These are phyloP conservation scores for Aspidiotus rigidus DNA, from an alignment of 2,888 invertebrate genomes.

Conservation along the genomic window DNA sequence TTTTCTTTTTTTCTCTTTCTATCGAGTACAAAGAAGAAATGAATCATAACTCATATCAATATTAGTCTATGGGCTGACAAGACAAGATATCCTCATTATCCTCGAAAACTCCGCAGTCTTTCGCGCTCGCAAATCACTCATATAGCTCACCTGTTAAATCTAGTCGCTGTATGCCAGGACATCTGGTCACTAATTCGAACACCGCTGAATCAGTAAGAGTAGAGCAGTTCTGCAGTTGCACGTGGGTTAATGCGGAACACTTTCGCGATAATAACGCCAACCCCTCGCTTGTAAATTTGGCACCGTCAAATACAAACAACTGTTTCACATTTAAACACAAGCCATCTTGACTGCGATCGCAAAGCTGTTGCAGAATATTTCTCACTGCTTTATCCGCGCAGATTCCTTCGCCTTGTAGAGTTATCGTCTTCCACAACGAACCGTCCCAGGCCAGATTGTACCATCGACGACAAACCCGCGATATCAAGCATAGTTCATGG, in stretches of 20 bases:
- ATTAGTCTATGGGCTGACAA: no score
- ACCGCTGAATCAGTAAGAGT: conserved; percentile 67
- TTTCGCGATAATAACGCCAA: conserved; percentile 64
- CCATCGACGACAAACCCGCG: conserved; percentile 65
- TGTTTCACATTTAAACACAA: conserved; percentile 59
- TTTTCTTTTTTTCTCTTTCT: no score
- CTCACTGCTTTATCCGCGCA: conserved; percentile 58
- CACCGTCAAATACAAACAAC: conserved; percentile 58
- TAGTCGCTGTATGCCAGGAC: conserved; percentile 71
- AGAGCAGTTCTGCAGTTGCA: conserved; percentile 66
- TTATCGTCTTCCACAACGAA: conserved; percentile 60
- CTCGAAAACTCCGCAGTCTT: no score
- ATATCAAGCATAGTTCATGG: conserved; percentile 62
- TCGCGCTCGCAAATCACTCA: neutral
- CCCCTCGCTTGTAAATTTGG: conserved; percentile 66
- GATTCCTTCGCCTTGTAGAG: conserved; percentile 52
- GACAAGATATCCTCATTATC: no score
- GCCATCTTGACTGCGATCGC: conserved; percentile 48
- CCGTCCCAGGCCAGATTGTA: conserved; percentile 71
- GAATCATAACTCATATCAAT: no score
- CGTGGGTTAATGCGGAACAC: conserved; percentile 70
- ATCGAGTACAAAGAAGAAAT: no score
- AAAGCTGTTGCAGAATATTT: conserved; percentile 55
- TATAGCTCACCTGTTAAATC: conserved; percentile 64
- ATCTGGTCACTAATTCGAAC: conserved; percentile 67